Evolutionary conservation across 2,797 vertebrate genomes (phyloP), one percentile per base, ranked within the genome.

Genomic region (Cetoscarus ocellatus): DNA sequence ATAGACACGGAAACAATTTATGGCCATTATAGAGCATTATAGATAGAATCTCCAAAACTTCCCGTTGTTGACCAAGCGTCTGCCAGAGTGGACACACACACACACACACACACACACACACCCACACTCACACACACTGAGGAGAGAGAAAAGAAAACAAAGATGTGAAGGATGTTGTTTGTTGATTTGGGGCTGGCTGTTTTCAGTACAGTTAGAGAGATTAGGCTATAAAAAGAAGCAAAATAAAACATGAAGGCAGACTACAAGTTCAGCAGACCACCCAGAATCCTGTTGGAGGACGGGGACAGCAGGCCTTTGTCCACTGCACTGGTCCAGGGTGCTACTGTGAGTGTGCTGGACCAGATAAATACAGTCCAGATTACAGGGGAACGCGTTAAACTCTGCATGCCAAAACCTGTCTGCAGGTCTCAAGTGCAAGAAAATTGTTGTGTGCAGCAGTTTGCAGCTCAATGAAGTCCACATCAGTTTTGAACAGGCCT

Each of bases 1-100:
- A 91, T 94, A 93, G 95, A 95, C 95, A 94, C 93, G 96, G 96
- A 96, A 97, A 95, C 94, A 96, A 97, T 96, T 96, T 94, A 94
- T 91, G 91, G 90, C 95, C 84, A 96, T 96, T 96, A 96, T 82
- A 83, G 92, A 77, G 88, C 84, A 94, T 95, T 96, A 94, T 93
- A 95, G 95, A 96, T 95, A 93, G 74, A 87, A 96, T 96, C 95
- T 89, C 86, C 86, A 94, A 91, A 90, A 93, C 93, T 87, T 92
- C 74, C 86, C 61, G 47, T 93, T 92, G 88, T 93, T 88, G 94
- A 91, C 91, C 82, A 92, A 93, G 94, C 56, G 86, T 93, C 93
- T 94, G 91, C 88, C 89, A 75, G 68, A 85, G 65, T 74, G 71
- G 79, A 81, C 65, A 65, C 42, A 49, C 47, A 49, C 47, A 49